Evolutionary conservation across 2,888 invertebrate genomes (phyloP), one percentile per base, ranked within the genome.

Genomic region (Hoplodrina ambigua): DNA sequence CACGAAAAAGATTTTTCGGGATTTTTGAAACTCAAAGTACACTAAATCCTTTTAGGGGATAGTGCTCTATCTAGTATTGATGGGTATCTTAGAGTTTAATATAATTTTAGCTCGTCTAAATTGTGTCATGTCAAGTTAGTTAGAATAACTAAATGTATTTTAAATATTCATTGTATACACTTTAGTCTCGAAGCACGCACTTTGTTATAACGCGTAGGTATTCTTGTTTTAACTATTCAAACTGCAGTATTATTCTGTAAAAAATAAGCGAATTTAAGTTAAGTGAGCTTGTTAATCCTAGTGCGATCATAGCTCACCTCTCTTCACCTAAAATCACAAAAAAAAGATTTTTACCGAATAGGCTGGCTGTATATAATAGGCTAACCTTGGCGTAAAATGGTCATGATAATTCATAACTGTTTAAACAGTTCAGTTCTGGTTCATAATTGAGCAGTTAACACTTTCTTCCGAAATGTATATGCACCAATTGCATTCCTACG

Each of bases 81-180:
- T 37, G 10, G 37, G 37, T 37, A 37, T 37, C 11, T 8, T 37
- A 37, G 0, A 41, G 41, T 41, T 2, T 11, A 46, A 6, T 15
- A 44, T 44, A 0, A 44, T 46, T 17, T 46, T 5, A 46, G 7
- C 5, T 62, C 19, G 30, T 53, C 30, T 30, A 10, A 58, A 67
- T 19, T 4, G 37, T 41, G 5, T 44, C 13, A 37, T 60, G 60
- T 25, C 56, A 67, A 52, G 54, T 59, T 62, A 53, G 53, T 57
- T 73, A 13, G 15, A 1, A 19, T 61, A 61, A 25, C 57, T 57
- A 67, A 67, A 50, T 54, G 33, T 57, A 57, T 19, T 62, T 58
- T 25, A 68, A 74, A 62, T 68, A 75, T 74, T 75, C 69, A 74
- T 55, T 50, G n/a, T 25, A 58, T 54, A n/a, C 46, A 15, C 6